phyloP scores from a whole-genome alignment of 2,113 vertebrate genomes.

The Pao palembangensis region DNA sequence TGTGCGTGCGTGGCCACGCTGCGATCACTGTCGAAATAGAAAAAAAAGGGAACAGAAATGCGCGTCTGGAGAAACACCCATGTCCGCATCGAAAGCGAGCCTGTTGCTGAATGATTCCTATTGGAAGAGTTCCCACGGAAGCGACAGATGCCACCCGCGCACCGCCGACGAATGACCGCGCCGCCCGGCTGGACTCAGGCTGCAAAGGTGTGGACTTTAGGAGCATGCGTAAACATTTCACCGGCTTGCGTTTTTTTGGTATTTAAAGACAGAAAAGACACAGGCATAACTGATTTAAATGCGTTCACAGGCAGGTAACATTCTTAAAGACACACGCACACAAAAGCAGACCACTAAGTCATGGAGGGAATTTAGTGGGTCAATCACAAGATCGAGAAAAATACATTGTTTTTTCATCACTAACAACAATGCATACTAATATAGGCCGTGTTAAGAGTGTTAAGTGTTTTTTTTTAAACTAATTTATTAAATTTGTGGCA shows the following conservation, averaged over 20 bases:
- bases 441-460: too few species aligned
- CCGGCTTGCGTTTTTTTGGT: background rate
- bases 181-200: background rate
- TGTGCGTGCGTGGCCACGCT: background rate
- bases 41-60: constrained; percentile 38
- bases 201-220: background rate
- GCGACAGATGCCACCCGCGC: constrained; percentile 38
- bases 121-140: constrained; percentile 57
- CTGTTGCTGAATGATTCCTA: constrained; percentile 38
- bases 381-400: too few species aligned
- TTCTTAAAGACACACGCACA: constrained; percentile 65
- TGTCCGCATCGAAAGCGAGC: constrained; percentile 59
- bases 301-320: constrained; percentile 55
- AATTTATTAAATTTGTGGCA: too few species aligned
- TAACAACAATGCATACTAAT: too few species aligned
- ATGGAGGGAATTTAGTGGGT: background rate
- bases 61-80: constrained; percentile 58
- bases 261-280: background rate
- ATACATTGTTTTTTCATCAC: too few species aligned
- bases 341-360: background rate
- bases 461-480: too few species aligned
- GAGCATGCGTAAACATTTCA: background rate
- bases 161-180: constrained; percentile 4
- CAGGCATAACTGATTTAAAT: constrained; percentile 29
- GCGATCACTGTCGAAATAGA: constrained; percentile 32